Conservation (phyloP, 2,113 vertebrate species). For the Alethe diademata region DNA sequence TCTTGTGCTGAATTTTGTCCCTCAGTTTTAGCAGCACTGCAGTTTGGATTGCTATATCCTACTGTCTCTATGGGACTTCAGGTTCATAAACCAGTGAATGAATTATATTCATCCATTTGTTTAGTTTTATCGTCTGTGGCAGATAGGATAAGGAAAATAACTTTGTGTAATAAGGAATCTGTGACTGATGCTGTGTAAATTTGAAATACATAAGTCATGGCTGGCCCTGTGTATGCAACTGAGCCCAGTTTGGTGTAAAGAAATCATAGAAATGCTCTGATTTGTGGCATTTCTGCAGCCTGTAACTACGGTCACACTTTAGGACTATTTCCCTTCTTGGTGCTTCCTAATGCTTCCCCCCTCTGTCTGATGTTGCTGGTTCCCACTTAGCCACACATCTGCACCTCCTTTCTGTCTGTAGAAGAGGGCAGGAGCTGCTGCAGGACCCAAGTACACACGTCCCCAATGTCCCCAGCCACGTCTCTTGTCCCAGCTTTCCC, state of each 20-base stretch:
- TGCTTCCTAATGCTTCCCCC: not conserved
- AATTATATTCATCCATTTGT: conserved; percentile 39
- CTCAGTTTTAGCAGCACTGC: not conserved
- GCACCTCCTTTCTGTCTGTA: not conserved
- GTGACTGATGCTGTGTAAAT: not conserved
- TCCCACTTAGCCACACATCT: not conserved
- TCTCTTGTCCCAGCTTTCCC: not conserved
- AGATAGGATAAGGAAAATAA: conserved; percentile 33
- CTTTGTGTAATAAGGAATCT: conserved; percentile 6
- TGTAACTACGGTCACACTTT: not conserved
- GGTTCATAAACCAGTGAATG: conserved; percentile 41
- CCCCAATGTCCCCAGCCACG: not conserved
- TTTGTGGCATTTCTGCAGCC: not conserved
- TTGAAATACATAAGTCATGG: not conserved
- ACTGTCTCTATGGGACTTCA: not conserved
- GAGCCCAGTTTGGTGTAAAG: not conserved
- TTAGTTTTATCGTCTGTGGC: not conserved
- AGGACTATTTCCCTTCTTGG: not conserved
- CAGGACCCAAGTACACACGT: not conserved
- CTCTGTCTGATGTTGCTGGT: not conserved
- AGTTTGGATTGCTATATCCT: not conserved
- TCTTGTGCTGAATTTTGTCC: not conserved
- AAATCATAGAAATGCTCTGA: not conserved
- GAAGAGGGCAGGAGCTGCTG: not conserved
- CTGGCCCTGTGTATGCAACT: not conserved